Evolutionary conservation across 2,888 invertebrate species (phyloP).

Genomic region (Coremacera marginata): DNA sequence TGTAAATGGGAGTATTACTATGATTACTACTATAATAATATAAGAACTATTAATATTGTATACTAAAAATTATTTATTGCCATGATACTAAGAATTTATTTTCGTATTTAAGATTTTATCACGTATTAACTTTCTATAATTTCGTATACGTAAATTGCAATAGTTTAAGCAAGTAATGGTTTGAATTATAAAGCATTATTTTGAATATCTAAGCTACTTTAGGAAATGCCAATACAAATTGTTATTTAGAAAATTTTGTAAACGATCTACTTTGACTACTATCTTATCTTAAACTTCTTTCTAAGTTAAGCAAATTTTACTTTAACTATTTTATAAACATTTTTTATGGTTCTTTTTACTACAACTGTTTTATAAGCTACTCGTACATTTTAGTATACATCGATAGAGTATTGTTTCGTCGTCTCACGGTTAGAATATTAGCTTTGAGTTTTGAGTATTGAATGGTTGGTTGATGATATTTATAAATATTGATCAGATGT

Average conservation of each 20-base stretch:
- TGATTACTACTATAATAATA: not conserved
- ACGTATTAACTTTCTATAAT: not conserved
- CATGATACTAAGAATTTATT: not conserved
- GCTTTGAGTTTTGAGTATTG: constrained; percentile 43
- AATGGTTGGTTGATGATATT: not conserved
- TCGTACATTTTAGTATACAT: constrained; percentile 39
- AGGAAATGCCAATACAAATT: not conserved
- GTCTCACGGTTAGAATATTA: constrained; percentile 51
- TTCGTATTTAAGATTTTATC: not conserved
- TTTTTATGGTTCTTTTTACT: not conserved
- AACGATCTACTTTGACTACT: not conserved
- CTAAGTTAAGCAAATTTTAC: too few relatives aligned
- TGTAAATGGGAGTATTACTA: not conserved
- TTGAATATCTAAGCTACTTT: not conserved
- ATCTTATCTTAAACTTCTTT: not conserved
- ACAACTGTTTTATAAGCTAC: not conserved
- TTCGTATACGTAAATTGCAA: not conserved
- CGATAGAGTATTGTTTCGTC: constrained; percentile 40
- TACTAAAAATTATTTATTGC: not conserved
- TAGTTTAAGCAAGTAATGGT: constrained; percentile 9
- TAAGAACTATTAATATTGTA: not conserved
- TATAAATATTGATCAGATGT: not conserved
- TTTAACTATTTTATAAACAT: not conserved
- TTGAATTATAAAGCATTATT: not conserved
- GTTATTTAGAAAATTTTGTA: not conserved